Evolutionary conservation across 2,797 vertebrate genomes (phyloP).

Genomic region (Ceryle rudis): DNA sequence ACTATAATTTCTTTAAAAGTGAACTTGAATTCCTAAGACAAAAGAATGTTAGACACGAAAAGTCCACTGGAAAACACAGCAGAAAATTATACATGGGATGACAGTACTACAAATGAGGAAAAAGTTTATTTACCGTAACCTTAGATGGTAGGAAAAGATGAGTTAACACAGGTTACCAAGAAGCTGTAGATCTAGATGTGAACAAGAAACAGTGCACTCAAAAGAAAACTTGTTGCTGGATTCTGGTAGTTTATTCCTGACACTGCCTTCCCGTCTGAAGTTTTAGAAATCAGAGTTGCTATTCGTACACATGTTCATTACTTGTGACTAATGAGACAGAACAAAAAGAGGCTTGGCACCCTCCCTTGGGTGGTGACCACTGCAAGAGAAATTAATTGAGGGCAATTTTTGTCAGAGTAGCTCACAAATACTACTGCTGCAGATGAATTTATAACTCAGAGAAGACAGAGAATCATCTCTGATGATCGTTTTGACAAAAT

Average conservation of each 20-base stretch:
- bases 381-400: not conserved
- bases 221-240: not conserved
- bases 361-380: not conserved
- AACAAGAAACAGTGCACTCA: accelerated
- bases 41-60: not conserved
- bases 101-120: not conserved
- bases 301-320: not conserved
- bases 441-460: not conserved
- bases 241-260: not conserved
- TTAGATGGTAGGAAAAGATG: not conserved
- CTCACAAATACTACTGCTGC: not conserved
- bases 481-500: not conserved
- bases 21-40: not conserved
- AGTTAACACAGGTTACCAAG: not conserved
- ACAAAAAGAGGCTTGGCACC: not conserved
- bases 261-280: not conserved
- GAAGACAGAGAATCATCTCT: not conserved
- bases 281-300: not conserved
- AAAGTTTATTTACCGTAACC: not conserved
- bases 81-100: not conserved
- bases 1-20: not conserved
- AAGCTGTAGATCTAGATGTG: not conserved
- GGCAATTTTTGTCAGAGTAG: not conserved
- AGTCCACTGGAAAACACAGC: not conserved
- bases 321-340: not conserved